Percentiles rank a stretch among this genome's conserved stretches.
Evolutionary conservation across 2,113 vertebrate species (phyloP).

Genomic region (Rhodinocichla rosea): DNA sequence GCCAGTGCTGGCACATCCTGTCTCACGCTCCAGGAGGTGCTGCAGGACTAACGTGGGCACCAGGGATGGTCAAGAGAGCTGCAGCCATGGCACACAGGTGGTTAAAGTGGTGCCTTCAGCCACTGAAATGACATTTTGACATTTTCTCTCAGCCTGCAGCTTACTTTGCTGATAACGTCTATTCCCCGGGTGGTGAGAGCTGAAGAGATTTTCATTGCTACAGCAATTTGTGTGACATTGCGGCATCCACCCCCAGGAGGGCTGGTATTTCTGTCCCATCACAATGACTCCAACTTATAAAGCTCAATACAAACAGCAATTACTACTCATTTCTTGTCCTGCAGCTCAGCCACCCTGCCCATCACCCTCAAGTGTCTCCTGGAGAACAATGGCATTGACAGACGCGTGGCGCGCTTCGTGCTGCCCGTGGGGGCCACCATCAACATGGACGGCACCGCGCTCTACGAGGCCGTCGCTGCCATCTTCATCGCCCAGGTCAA

Average conservation of each 20-base stretch:
- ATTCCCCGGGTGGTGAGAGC: not conserved
- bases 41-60: not conserved
- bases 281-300: accelerated
- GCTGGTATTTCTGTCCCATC: not conserved
- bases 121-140: not conserved
- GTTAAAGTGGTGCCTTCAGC: not conserved
- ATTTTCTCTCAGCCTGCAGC: not conserved
- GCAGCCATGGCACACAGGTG: not conserved
- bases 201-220: not conserved
- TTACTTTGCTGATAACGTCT: accelerated
- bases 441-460: constrained; percentile 88
- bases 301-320: not conserved
- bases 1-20: not conserved
- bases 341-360: constrained; percentile 87
- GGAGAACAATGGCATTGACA: constrained; percentile 85
- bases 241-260: too few species aligned
- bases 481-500: constrained; percentile 92
- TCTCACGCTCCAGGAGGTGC: not conserved
- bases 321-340: not conserved
- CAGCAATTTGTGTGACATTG: accelerated
- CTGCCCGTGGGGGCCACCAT: constrained; percentile 87
- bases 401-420: constrained; percentile 85
- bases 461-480: constrained; percentile 86
- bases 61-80: not conserved
- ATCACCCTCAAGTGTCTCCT: constrained; percentile 90